Conservation (phyloP, 2,888 invertebrate species). For the Carcina quercana region DNA sequence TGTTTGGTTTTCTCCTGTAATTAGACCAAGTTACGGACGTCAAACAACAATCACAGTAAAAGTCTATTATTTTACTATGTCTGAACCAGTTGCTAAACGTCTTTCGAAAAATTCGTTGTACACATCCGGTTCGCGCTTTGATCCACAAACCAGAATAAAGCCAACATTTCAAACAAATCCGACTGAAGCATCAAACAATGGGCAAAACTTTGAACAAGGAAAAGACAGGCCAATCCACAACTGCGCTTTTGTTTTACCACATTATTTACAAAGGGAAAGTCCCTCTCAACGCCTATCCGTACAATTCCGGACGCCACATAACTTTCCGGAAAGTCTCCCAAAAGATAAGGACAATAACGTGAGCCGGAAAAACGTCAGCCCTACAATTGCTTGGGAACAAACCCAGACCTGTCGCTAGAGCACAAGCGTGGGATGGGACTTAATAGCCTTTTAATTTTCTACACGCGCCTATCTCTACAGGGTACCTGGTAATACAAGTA, state of each 20-base stretch:
- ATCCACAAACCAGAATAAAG: too few species aligned
- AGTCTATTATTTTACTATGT: too few species aligned
- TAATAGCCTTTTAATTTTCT: conserved; percentile 68
- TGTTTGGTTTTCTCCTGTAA: too few species aligned
- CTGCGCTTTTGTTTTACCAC: background rate
- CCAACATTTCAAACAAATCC: too few species aligned
- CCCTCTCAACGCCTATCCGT: conserved; percentile 1
- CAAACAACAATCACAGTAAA: too few species aligned
- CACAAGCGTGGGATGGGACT: conserved; percentile 55
- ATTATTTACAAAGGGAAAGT: background rate
- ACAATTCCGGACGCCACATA: conserved; percentile 1
- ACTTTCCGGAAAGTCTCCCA: conserved; percentile 2
- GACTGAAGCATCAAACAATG: too few species aligned
- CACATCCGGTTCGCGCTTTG: too few species aligned
- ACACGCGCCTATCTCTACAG: conserved; percentile 48
- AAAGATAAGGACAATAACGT: background rate
- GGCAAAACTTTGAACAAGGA: too few species aligned
- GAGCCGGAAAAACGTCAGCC: conserved; percentile 1
- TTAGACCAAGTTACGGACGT: too few species aligned
- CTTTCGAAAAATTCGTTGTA: too few species aligned
- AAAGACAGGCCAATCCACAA: background rate
- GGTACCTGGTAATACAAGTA: conserved; percentile 40
- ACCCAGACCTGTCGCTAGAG: conserved; percentile 27
- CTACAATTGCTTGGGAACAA: conserved; percentile 8
- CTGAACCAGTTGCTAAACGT: too few species aligned